Evolutionary conservation across 2,888 invertebrate species (phyloP), one percentile per base, ranked within the genome.

Genomic region (Lymantria monacha): DNA sequence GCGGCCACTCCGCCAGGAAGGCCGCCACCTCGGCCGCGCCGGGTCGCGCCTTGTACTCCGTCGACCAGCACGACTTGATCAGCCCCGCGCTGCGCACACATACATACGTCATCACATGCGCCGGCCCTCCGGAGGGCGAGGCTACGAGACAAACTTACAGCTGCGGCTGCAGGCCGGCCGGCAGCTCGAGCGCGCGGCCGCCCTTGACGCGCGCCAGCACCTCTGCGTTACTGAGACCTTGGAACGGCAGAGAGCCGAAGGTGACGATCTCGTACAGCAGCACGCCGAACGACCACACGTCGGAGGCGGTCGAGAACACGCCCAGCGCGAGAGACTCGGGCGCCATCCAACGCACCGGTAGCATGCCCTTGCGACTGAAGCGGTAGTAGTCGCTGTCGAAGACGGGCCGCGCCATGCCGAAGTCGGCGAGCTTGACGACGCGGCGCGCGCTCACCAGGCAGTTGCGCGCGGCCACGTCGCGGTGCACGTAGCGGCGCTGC

Each of bases 301-400:
- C 98, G 0, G 97, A 96, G 37, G 95, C 94, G 14, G 96, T 93
- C 0, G 97, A 96, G 81, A 97, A 98, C 49, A 96, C 92, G 10
- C 97, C 97, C 22, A 95, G 91, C 3, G 93, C 94, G 12, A 98
- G 87, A 64, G 96, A 95, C 85, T 98, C 98, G 0, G 97, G 97
- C 0, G 97, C 95, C 97, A 98, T 97, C 97, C 98, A 98, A 56
- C 97, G 92, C 9, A 97, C 97, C 0, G 97, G 97, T 62, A 97
- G 85, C 95, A 96, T 95, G 76, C 96, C 96, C 87, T 96, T 96
- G 58, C 97, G 94, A 74, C 95, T 96, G 79, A 97, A 97, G 61
- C 95, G 94, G 85, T 98, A 98, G 81, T 97, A 97, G 80, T 97
- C 97, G 61, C 95, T 95, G 70, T 97, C 97, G 79, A 94, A 96